phyloP scores from a whole-genome alignment of 2,797 vertebrate genomes.

The Coilia nasus region DNA sequence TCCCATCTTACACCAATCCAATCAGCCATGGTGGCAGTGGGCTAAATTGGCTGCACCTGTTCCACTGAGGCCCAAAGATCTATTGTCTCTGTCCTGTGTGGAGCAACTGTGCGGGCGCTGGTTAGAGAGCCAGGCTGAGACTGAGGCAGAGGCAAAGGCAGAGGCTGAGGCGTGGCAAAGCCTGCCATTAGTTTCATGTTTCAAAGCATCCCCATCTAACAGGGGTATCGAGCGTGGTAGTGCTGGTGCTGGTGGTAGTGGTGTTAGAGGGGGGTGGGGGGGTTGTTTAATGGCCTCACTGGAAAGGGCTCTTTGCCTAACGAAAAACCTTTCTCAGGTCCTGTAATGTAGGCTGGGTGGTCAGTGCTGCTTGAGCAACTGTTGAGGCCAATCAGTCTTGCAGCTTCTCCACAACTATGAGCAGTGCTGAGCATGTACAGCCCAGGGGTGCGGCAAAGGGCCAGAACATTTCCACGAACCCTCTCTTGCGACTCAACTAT shows the following conservation, averaged over 20 bases:
- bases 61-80: conserved; percentile 53
- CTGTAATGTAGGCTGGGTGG: not conserved
- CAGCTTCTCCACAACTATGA: not conserved
- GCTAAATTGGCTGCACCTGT: conserved; percentile 63
- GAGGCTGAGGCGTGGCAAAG: conserved; percentile 52
- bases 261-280: conserved; percentile 50
- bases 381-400: conserved; percentile 19
- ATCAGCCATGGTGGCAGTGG: conserved; percentile 58
- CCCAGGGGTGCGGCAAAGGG: not conserved
- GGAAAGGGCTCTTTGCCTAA: conserved; percentile 8
- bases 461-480: not conserved
- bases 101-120: not conserved
- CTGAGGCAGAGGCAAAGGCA: too few relatives aligned
- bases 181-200: conserved; percentile 53
- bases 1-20: conserved; percentile 60
- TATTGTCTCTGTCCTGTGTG: conserved; percentile 51
- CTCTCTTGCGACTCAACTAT: not conserved
- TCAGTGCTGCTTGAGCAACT: conserved; percentile 1
- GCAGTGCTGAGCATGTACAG: not conserved
- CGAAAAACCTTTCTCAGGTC: not conserved
- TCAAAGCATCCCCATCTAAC: conserved; percentile 67
- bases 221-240: conserved; percentile 60
- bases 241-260: conserved; percentile 41
- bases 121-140: conserved; percentile 54
- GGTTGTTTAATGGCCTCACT: conserved; percentile 27